Evolutionary conservation across 2,113 vertebrate species (phyloP).

Genomic region (Phoxinus phoxinus): DNA sequence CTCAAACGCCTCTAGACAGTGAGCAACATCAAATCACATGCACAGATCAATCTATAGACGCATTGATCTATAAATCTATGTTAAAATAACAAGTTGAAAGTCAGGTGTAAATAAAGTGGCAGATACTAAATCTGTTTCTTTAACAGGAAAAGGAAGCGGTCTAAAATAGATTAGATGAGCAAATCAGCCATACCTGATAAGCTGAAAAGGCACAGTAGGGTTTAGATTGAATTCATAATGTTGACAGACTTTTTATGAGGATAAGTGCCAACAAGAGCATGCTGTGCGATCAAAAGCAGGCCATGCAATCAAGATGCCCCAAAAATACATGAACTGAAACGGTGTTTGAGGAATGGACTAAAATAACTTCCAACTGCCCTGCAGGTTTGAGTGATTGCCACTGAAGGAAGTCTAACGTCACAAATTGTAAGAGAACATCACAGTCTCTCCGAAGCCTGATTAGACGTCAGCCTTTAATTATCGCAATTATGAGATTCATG

Average conservation of each 20-base stretch:
- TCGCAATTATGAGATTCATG: constrained; percentile 15
- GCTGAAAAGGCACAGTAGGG: neutral
- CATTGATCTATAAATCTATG: neutral
- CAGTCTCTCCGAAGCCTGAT: neutral
- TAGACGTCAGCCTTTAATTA: constrained; percentile 27
- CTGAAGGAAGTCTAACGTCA: neutral
- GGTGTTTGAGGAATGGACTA: neutral
- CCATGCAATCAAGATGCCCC: neutral
- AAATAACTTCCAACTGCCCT: constrained; percentile 22
- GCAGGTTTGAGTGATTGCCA: neutral
- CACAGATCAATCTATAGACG: neutral
- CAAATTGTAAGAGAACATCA: neutral
- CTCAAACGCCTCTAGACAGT: neutral
- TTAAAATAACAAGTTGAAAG: constrained; percentile 4
- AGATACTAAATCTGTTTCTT: neutral
- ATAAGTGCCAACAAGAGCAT: constrained; percentile 11
- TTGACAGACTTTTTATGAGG: neutral
- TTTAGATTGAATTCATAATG: neutral
- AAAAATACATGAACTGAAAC: constrained; percentile 20
- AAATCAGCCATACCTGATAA: neutral
- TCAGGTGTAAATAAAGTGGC: neutral
- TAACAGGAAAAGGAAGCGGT: neutral
- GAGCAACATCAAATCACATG: neutral
- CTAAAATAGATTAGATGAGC: neutral
- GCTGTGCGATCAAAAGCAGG: constrained; percentile 28